Conservation (phyloP, 2,888 invertebrate genomes). For the Allolobophora icterica region DNA sequence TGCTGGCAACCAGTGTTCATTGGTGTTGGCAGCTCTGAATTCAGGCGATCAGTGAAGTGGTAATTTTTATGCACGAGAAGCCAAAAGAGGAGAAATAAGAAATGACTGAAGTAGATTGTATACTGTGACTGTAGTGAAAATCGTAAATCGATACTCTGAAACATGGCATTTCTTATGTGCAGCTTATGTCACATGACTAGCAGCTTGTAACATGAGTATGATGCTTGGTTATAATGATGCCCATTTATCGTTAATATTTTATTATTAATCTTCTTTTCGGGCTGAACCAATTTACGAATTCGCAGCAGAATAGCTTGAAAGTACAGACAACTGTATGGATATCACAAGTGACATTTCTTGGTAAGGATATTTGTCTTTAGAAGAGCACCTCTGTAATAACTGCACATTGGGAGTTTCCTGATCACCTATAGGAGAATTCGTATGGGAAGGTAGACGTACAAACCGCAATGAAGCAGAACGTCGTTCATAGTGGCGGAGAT, state of each 20-base stretch:
- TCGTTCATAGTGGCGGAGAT: background rate
- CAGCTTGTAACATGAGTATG: background rate
- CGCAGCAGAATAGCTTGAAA: background rate
- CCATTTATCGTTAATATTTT: background rate
- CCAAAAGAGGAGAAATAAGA: background rate
- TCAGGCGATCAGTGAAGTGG: background rate
- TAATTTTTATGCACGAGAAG: background rate
- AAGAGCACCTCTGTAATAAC: background rate
- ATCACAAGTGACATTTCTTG: no score
- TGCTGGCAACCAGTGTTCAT: background rate
- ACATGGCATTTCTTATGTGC: background rate
- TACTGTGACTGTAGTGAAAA: slow-evolving; percentile 1
- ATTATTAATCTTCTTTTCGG: background rate
- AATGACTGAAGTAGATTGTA: background rate
- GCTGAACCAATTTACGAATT: background rate
- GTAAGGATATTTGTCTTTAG: no score
- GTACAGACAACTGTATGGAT: background rate
- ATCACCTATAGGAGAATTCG: background rate
- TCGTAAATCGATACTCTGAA: background rate
- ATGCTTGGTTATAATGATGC: slow-evolving; percentile 9
- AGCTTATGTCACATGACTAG: background rate
- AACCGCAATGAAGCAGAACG: background rate
- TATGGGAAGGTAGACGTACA: no score
- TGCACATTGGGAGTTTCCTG: background rate
- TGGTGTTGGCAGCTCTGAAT: slow-evolving; percentile 1